Percentiles rank a stretch among this genome's conserved stretches.
phyloP scores from a whole-genome alignment of 2,888 invertebrate genomes.

The Blastobasis adustella region DNA sequence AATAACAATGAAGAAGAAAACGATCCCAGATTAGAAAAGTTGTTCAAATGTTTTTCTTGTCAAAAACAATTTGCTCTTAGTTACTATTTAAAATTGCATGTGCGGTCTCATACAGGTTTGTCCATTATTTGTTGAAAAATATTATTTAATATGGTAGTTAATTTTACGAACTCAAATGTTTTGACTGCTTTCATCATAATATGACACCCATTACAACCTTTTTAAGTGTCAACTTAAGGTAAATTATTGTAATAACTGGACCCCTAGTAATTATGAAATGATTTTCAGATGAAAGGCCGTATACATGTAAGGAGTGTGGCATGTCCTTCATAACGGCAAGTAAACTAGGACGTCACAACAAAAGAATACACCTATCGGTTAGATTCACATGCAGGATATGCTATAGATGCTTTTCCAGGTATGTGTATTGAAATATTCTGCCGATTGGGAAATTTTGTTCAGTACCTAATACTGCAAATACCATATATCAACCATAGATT shows the following conservation, averaged over 20 bases:
- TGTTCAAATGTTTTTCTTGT: slow-evolving; percentile 63
- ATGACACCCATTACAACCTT: too few relatives aligned
- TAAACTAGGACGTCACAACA: slow-evolving; percentile 56
- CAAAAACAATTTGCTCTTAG: slow-evolving; percentile 57
- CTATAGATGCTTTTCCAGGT: slow-evolving; percentile 52
- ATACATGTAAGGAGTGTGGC: slow-evolving; percentile 49
- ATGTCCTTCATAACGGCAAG: slow-evolving; percentile 64
- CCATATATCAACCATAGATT: too few relatives aligned
- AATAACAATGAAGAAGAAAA: slow-evolving; percentile 13
- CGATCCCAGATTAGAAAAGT: slow-evolving; percentile 42
- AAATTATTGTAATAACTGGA: not conserved
- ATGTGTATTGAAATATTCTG: slow-evolving; percentile 1
- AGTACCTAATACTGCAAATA: too few relatives aligned
- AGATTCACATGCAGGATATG: slow-evolving; percentile 59
- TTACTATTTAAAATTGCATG: slow-evolving; percentile 61
- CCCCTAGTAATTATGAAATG: not conserved
- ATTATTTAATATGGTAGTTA: not conserved
- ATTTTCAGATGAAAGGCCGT: slow-evolving; percentile 60
- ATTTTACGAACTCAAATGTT: not conserved
- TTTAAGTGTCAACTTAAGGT: too few relatives aligned
- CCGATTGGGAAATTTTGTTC: too few relatives aligned
- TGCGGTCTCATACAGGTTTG: slow-evolving; percentile 61
- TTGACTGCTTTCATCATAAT: too few relatives aligned
- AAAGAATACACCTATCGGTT: slow-evolving; percentile 51
- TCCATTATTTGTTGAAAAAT: not conserved